Evolutionary conservation across 35 echinoderm and acorn worm genomes (phyloP).

Genomic region (Strongylocentrotus purpuratus): DNA sequence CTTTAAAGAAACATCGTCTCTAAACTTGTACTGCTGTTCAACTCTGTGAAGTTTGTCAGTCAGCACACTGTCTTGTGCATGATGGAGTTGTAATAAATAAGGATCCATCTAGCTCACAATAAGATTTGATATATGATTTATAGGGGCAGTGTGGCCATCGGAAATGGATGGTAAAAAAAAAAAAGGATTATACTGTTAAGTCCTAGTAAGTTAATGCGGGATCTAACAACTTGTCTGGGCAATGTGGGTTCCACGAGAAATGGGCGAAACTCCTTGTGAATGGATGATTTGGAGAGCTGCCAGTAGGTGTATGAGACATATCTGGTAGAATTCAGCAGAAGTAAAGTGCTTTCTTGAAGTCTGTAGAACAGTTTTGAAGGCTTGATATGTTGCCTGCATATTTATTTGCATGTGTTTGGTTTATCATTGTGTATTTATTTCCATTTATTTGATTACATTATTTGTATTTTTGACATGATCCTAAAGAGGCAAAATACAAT

Average conservation of each 20-base stretch:
- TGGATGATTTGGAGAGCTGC: background rate
- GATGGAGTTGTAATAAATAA: too few species aligned
- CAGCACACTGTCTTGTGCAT: too few species aligned
- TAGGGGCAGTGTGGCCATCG: background rate
- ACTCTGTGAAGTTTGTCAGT: too few species aligned
- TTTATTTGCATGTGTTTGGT: background rate
- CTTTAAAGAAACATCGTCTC: too few species aligned
- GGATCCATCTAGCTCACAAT: too few species aligned
- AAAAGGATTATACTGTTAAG: background rate
- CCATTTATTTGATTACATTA: too few species aligned
- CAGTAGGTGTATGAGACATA: background rate
- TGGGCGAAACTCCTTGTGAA: background rate
- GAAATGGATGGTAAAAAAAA: background rate
- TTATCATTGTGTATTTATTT: background rate
- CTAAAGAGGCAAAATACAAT: background rate
- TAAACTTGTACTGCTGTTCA: too few species aligned
- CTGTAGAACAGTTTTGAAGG: background rate
- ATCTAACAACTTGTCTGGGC: background rate
- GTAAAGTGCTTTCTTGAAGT: too few species aligned
- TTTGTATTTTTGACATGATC: background rate
- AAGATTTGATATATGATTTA: background rate
- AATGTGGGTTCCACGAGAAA: background rate
- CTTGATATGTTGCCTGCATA: background rate
- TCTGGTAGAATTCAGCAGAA: background rate
- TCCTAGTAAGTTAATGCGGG: background rate